Conservation (phyloP, 2,797 vertebrate genomes). For the Sebastes trivittatus region DNA sequence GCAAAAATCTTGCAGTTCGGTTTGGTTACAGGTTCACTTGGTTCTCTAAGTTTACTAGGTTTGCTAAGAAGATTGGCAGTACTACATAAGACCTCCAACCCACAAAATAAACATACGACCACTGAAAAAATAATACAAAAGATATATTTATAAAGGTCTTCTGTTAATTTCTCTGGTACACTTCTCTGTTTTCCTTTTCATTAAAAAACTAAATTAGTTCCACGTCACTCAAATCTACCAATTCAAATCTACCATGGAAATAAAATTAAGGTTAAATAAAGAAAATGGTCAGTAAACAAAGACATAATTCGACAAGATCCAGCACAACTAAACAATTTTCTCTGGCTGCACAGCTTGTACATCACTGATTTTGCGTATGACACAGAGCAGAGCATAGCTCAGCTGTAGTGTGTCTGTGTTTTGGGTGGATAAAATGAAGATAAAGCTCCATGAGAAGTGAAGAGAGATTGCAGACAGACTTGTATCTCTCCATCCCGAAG, state of each 20-base stretch:
- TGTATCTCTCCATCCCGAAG: constrained; percentile 3
- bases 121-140: background rate
- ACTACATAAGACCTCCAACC: background rate
- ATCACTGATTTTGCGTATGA: constrained; percentile 14
- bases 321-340: constrained; percentile 1
- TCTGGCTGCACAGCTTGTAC: background rate
- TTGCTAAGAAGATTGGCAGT: background rate
- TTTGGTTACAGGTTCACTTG: background rate
- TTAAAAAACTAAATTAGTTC: background rate
- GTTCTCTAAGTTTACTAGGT: background rate
- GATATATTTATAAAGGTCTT: background rate
- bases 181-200: background rate
- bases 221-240: background rate
- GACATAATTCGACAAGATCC: background rate
- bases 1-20: background rate
- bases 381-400: constrained; percentile 16
- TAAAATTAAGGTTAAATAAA: background rate
- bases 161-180: background rate
- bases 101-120: background rate
- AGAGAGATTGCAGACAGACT: constrained; percentile 24
- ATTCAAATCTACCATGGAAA: background rate
- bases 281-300: background rate
- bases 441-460: constrained; percentile 30
- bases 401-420: constrained; percentile 12
- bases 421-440: constrained; percentile 10